Evolutionary conservation across 2,888 invertebrate species (phyloP).

Genomic region (Leptarthrus brevirostris): DNA sequence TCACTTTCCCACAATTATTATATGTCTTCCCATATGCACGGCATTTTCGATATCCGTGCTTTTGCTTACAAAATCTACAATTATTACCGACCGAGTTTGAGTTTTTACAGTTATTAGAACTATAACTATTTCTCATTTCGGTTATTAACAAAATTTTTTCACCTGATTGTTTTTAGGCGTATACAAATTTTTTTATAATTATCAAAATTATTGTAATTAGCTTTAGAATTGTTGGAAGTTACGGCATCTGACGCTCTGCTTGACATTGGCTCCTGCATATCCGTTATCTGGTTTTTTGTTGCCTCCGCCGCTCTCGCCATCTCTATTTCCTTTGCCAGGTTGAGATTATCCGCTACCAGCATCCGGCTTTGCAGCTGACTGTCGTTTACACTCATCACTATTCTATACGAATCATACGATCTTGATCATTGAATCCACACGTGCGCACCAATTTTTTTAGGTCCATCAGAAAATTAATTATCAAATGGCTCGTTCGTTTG

Average conservation of each 20-base stretch:
- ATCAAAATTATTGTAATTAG: background rate
- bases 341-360: background rate
- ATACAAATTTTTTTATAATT: background rate
- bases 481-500: slow-evolving; percentile 39
- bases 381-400: slow-evolving; percentile 15
- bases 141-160: background rate
- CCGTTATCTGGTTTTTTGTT: background rate
- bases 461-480: slow-evolving; percentile 42
- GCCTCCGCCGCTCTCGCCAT: slow-evolving; percentile 33
- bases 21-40: slow-evolving; percentile 40
- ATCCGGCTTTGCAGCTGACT: slow-evolving; percentile 4
- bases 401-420: slow-evolving; percentile 36
- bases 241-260: background rate
- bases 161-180: background rate
- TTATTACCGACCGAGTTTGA: slow-evolving; percentile 2
- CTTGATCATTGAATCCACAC: slow-evolving; percentile 32
- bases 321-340: slow-evolving; percentile 16
- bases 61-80: slow-evolving; percentile 6
- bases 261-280: slow-evolving; percentile 5
- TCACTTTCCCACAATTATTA: slow-evolving; percentile 25
- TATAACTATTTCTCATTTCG: background rate
- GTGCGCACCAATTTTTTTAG: slow-evolving; percentile 32
- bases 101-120: background rate
- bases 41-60: slow-evolving; percentile 9
- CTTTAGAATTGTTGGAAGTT: slow-evolving; percentile 16